Evolutionary conservation across 1,140 invertebrate genomes (phyloP), one percentile per base, ranked within the genome.

Genomic region (Sitodiplosis mosellana): DNA sequence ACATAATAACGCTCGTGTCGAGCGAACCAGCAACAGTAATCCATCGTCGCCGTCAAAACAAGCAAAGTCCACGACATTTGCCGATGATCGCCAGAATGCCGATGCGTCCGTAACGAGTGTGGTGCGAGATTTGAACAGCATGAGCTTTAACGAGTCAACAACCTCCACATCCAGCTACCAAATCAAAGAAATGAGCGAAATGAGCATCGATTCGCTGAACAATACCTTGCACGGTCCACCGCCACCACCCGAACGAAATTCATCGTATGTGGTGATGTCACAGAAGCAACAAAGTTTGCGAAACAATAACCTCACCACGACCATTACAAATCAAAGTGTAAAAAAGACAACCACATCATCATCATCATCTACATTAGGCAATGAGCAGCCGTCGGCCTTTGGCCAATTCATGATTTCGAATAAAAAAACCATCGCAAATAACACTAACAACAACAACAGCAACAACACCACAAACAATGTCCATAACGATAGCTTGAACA

Each of bases 211-310:
- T 47, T 21, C 45, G 11, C 22, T 19, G 14, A 18, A 33, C 14
- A 52, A 46, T 49, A 51, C 6, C n/a, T 61, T 41, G 56, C 14
- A 22, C 7, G 64, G 69, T 21, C 74, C 78, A 21, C 82, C 82
- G 15, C 72, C 78, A 45, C 82, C 81, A 17, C 82, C 81, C 1
- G 79, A 83, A 63, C 73, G 83, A 51, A 83, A 83, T 38, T 86
- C 82, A 3, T 86, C 82, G 47, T 87, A 83, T 62, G 75, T 81
- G 0, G 74, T 84, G 17, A 87, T 87, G 83, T 81, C 80, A 2
- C 75, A 71, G 56, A 60, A 70, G 47, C 62, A 66, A 47, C 60
- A 64, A 52, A 59, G 61, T 45, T 27, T 27, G 27, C 27, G 27
- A 40, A 40, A 19, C 38, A 40, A 40, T 40, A 40, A 40, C 38